Percentiles rank a stretch among this genome's conserved stretches.
Conservation (phyloP, 2,888 invertebrate genomes). For the Sericinus montela region DNA sequence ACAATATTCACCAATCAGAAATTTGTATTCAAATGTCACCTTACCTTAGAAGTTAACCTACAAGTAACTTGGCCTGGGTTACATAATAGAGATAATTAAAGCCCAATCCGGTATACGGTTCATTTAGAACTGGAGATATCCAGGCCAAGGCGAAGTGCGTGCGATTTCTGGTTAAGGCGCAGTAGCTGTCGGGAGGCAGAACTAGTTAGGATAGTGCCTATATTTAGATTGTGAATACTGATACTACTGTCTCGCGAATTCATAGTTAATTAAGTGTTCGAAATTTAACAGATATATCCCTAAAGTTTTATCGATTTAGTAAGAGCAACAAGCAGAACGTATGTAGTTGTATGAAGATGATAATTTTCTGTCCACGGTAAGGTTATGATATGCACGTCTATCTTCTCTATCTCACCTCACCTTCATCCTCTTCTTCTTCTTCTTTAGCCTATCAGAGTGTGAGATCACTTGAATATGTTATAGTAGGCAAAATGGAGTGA, state of each 20-base stretch:
- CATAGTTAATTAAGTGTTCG: too few species aligned
- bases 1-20: slow-evolving; percentile 3
- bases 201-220: slow-evolving; percentile 2
- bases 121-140: slow-evolving; percentile 9
- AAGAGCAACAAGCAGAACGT: too few species aligned
- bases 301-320: too few species aligned
- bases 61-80: background rate
- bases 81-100: slow-evolving; percentile 5
- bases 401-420: too few species aligned
- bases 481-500: too few species aligned
- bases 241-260: background rate
- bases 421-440: too few species aligned
- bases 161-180: slow-evolving; percentile 14
- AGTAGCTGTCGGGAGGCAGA: slow-evolving; percentile 9
- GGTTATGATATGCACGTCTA: too few species aligned
- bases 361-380: too few species aligned
- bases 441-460: too few species aligned
- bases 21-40: slow-evolving; percentile 13
- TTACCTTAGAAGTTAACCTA: background rate
- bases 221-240: background rate
- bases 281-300: too few species aligned
- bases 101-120: slow-evolving; percentile 3
- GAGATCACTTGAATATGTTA: too few species aligned
- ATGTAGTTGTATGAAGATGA: too few species aligned
- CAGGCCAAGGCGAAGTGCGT: slow-evolving; percentile 16